Evolutionary conservation across 2,113 vertebrate species (phyloP), one percentile per base, ranked within the genome.

Genomic region (Lontra canadensis): DNA sequence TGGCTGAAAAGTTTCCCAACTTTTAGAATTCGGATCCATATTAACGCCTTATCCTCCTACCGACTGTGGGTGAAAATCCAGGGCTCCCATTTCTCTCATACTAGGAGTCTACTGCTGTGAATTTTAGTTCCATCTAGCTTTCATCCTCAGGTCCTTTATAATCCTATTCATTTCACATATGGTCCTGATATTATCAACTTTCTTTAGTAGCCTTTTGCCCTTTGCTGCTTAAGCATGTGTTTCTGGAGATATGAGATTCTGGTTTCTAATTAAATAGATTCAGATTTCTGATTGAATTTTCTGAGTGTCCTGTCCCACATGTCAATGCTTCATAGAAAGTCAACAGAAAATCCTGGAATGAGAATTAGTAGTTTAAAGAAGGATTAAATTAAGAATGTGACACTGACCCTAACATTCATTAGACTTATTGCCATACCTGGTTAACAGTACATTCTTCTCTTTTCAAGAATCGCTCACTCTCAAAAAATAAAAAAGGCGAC

Each of bases 201-300:
- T 74, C 74, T 97, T 63, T 21, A 39, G 34, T 95, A 67, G 49
- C 47, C 89, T 34, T 95, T 97, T 69, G 36, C 86, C 71, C 90
- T 94, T 96, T 95, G 18, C 65, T 88, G 36, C 73, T 57, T 83
- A 89, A 86, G 80, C 84, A 82, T 97, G 42, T 94, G 67, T 95
- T 96, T 93, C 95, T 94, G 31, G 88, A 98, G 84, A 57, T 71
- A 61, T 3, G n/a, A 88, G 93, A 97, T 90, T 74, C 86, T 93
- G 79, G 80, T 94, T 91, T 86, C 69, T 94, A 96, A 96, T 92
- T 95, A 91, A 83, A 81, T 73, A 96, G 83, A 76, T 79, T 93
- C 39, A 97, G 89, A 91, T 57, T 90, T 95, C 87, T 96, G 91
- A 94, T 97, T 97, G 92, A 95, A 29, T 97, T 96, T 97, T 88